Base-by-base conservation (phyloP, 2,113 vertebrate genomes). In the Boleophthalmus pectinirostris region DNA sequence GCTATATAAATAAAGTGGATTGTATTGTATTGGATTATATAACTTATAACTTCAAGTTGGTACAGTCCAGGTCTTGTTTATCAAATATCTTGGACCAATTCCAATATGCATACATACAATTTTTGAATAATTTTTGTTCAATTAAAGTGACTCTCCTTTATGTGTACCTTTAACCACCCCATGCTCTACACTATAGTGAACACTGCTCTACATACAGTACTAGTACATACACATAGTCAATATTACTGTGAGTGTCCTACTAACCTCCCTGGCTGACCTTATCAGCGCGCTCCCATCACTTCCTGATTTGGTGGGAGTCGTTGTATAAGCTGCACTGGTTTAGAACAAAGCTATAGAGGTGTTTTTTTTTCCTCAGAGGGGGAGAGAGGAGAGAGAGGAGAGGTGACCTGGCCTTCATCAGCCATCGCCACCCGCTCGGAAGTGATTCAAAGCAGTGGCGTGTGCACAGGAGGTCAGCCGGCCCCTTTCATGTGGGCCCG, bases 341-440 rank as follows among this genome's bases (percentile, higher is more conserved):
- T 43, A 67, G 82, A 84, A 84, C 79, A 87, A 81, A 75, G 81
- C 70, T 25, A 43, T 1, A 66, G 64, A 64, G 78, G 12, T 58
- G 12, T 25, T 25, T 29, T 60, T 60, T 60, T 33, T 61, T 6
- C 8, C 25, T 61, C 13, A 33, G 33, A 18, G 58, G 25, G 35
- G 60, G 63, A 74, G 47, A 57, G 21, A 54, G 75, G 74, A 78
- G 69, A 21, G 51, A n/a, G 51, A 81, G 76, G 68, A 69, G 60
- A 78, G 78, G 63, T 68, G 54, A 78, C 80, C 84, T 89, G 88
- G 84, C 74, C 74, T 88, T 86, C 82, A 69, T 89, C 85, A 83
- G 76, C 78, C 82, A 78, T 83, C 80, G 53, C 77, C 79, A 71
- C 84, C 67, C 13, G 79, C 69, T 83, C 64, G 71, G 82, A 84